Evolutionary conservation across 2,113 vertebrate species (phyloP), one percentile per base, ranked within the genome.

Genomic region (Amia ocellicauda): DNA sequence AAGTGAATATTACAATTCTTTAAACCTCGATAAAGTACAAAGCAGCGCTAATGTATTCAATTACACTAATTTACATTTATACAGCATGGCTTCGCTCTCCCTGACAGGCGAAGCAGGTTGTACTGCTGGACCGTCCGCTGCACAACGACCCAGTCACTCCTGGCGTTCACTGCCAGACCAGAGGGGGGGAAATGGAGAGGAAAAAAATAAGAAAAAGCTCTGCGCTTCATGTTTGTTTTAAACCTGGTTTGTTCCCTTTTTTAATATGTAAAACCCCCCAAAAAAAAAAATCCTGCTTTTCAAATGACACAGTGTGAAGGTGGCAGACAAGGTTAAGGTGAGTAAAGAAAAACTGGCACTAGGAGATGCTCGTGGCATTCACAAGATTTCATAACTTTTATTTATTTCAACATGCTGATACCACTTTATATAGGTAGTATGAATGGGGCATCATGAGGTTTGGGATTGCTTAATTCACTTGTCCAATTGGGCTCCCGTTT

Each of bases 21-120:
- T 82, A 89, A 89, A 87, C 83, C 54, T 60, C 83, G 85, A 91
- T 87, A 86, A 84, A 78, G 82, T 86, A 81, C 27, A 75, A 64
- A 64, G 66, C 60, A 40, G 55, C 47, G 57, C 27, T 64, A 54
- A 29, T 53, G 28, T 86, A 82, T 82, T 78, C 80, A 88, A 82
- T 89, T 85, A 87, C 69, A 83, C 82, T 89, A 89, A 85, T 91
- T 86, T 91, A 92, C 90, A 92, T 91, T 91, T 92, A 86, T 90
- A 92, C 89, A 89, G 76, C 69, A 77, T 63, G 45, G 24, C 36
- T 23, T 26, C 20, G 9, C 24, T 54, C 13, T 64, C 42, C 57
- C 62, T 64, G 62, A 60, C 54, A 58, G 53, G 2, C 8, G 58
- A 60, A 28, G 51, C 62, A 50, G 59, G 50, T 17, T 50, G 3